Base-by-base conservation (phyloP, 1,140 invertebrate species). In the Drosophila tropicalis region DNA sequence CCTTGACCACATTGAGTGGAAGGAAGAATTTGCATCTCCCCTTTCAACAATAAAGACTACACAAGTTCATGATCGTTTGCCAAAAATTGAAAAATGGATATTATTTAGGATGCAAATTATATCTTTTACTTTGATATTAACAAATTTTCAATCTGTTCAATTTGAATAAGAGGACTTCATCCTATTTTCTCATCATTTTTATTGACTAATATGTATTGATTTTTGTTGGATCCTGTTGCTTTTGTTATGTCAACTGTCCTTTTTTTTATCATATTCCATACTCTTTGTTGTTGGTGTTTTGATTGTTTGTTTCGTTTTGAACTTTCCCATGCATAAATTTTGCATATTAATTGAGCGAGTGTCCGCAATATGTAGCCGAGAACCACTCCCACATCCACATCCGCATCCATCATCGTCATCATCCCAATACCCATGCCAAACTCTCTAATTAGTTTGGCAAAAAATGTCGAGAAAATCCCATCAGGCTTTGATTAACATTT, bases 241-340 rank as follows among this genome's bases (percentile, higher is more conserved):
- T 40, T 36, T 60, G 41, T 29, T 66, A 3, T 17, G 54, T 55
- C 32, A 13, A 40, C 5, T 68, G 22, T 39, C n/a, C n/a, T n/a
- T n/a, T 67, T 74, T 78, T 72, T 15, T 72, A 15, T 68, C 29
- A 29, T 29, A 29, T 41, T 44, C 67, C 70, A 47, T 67, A 47
- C 60, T 76, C 73, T 64, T 62, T 85, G 70, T 65, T 62, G 70
- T 40, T 60, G 32, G 64, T 63, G 70, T 29, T 70, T 60, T 78
- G 67, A 57, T 65, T 70, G 34, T 63, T 71, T 79, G 76, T 81
- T 84, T 84, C 84, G 81, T 86, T 85, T 87, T 89, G 84, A 83
- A 73, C 79, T 87, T 89, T 86, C 83, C 83, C 84, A 89, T 87
- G 83, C 84, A 87, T 87, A 87, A 87, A 87, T 87, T 87, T 87